Evolutionary conservation across 2,113 vertebrate species (phyloP).

Genomic region (Cariama cristata): DNA sequence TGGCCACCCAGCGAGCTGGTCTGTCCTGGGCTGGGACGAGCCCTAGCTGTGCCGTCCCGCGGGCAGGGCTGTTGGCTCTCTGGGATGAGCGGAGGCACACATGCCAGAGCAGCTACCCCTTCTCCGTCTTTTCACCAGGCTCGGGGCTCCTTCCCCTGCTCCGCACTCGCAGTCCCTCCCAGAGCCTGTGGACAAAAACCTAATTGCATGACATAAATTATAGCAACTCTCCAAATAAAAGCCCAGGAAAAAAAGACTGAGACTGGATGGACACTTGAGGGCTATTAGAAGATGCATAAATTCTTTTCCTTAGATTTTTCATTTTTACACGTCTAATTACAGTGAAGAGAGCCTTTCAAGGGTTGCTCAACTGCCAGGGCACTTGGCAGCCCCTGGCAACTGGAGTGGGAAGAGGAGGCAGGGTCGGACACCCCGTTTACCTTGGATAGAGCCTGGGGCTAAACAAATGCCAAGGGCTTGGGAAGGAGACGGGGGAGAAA

Average conservation of each 20-base stretch:
- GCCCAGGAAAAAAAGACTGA: conserved; percentile 9
- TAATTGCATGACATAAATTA: conserved; percentile 62
- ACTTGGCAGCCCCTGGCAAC: conserved; percentile 59
- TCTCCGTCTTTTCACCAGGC: neutral
- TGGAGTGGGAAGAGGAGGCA: conserved; percentile 25
- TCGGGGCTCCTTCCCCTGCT: neutral
- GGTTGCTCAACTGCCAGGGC: conserved; percentile 42
- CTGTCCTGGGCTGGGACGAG: neutral
- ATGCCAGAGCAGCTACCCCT: neutral
- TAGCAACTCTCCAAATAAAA: conserved; percentile 56
- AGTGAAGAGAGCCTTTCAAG: conserved; percentile 61
- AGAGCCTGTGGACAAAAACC: conserved; percentile 40
- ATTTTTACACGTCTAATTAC: conserved; percentile 68
- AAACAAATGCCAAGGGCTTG: conserved; percentile 55
- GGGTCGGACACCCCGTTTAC: conserved; percentile 31
- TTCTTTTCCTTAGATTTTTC: conserved; percentile 62
- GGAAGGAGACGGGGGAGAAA: conserved; percentile 1
- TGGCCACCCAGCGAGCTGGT: neutral
- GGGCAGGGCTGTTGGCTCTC: neutral
- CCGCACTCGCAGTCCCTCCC: neutral
- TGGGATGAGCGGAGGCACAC: neutral
- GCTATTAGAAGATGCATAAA: conserved; percentile 69
- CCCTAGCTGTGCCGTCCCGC: accelerated
- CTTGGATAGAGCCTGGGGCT: conserved; percentile 44
- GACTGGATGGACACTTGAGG: conserved; percentile 61